Percentiles rank a stretch among this genome's conserved stretches.
phyloP scores from a whole-genome alignment of 1,140 invertebrate species.

The Cephus cinctus region DNA sequence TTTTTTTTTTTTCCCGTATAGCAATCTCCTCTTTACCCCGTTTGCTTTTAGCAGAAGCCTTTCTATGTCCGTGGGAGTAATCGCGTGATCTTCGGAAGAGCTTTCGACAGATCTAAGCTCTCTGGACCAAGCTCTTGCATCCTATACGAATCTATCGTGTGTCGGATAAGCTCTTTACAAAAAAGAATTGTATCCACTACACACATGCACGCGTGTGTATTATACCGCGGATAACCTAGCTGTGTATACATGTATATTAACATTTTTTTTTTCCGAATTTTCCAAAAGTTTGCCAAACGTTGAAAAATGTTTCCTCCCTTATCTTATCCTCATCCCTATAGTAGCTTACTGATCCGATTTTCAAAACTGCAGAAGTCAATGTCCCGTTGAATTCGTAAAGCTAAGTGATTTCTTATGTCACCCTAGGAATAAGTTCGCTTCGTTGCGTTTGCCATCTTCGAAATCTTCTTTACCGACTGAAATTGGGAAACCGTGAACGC shows the following conservation, averaged over 20 bases:
- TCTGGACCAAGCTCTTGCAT: too few species aligned
- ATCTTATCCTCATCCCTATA: too few species aligned
- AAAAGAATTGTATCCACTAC: neutral
- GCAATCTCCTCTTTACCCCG: conserved; percentile 11
- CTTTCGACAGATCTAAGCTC: conserved; percentile 24
- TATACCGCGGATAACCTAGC: neutral
- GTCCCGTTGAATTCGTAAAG: conserved; percentile 19
- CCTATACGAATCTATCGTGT: too few species aligned
- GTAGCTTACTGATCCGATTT: too few species aligned
- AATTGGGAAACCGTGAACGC: too few species aligned
- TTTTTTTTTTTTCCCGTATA: conserved; percentile 1
- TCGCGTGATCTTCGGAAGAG: conserved; percentile 40
- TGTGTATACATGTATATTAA: neutral
- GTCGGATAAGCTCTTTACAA: too few species aligned
- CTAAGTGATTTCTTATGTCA: conserved; percentile 45
- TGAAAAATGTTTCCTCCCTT: neutral
- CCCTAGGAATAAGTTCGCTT: too few species aligned
- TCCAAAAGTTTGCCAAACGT: too few species aligned
- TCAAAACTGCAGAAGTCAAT: conserved; percentile 39
- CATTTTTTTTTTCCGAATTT: neutral
- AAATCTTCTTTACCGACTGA: too few species aligned
- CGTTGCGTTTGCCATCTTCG: too few species aligned
- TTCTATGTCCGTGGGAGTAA: conserved; percentile 45
- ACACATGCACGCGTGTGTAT: neutral
- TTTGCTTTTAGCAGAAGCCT: conserved; percentile 44